These are phyloP conservation scores for Orientallactaga sibirica DNA, from an alignment of 2,797 vertebrate genomes.

Conservation along the genomic window DNA sequence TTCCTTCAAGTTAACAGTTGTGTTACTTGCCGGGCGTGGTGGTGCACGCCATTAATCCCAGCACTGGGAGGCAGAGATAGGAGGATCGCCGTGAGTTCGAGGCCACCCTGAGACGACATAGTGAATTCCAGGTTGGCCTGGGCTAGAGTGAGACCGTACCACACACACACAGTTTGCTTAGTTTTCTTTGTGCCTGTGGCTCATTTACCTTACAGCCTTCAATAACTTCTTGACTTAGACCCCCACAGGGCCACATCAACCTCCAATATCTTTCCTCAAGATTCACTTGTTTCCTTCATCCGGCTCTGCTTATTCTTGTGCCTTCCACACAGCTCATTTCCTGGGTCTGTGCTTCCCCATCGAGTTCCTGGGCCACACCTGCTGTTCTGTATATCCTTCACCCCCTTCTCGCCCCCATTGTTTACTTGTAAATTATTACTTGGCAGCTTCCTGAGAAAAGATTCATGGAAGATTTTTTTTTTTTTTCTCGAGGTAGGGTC, in stretches of 20 bases:
- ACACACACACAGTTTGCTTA: not conserved
- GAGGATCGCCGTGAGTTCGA: too few relatives aligned
- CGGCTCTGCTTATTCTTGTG: not conserved
- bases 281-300: not conserved
- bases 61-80: too few relatives aligned
- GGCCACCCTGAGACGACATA: too few relatives aligned
- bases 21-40: not conserved
- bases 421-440: not conserved
- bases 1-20: not conserved
- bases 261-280: not conserved
- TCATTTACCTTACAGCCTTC: not conserved
- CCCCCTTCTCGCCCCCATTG: not conserved
- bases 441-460: not conserved
- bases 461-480: not conserved
- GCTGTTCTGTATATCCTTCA: not conserved
- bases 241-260: not conserved
- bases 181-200: not conserved
- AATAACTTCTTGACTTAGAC: not conserved
- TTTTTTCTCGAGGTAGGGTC: too few relatives aligned
- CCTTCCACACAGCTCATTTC: not conserved
- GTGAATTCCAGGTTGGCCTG: too few relatives aligned
- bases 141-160: too few relatives aligned
- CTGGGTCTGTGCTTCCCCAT: not conserved
- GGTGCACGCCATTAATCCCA: too few relatives aligned
- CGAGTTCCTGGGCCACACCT: not conserved